phyloP scores from a whole-genome alignment of 1,140 invertebrate species.

The Frieseomelitta varia region DNA sequence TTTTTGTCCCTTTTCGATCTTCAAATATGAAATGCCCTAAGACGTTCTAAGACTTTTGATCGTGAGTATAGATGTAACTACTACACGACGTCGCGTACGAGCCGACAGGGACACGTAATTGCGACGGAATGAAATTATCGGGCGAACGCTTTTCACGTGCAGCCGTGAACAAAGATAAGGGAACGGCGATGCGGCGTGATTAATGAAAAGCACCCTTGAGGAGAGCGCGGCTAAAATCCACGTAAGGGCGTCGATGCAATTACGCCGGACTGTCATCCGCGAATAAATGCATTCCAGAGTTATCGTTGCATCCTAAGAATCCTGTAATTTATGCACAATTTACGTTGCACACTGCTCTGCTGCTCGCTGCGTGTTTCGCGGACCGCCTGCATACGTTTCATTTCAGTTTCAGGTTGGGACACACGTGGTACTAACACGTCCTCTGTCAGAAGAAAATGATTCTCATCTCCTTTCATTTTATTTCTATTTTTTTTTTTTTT shows the following conservation, averaged over 20 bases:
- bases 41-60: no score
- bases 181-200: conserved; percentile 14
- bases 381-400: not conserved
- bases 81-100: no score
- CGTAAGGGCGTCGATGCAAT: conserved; percentile 31
- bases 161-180: conserved; percentile 25
- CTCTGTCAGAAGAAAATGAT: no score
- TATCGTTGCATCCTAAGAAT: conserved; percentile 23
- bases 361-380: not conserved
- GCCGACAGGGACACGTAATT: conserved; percentile 22
- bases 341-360: no score
- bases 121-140: conserved; percentile 32
- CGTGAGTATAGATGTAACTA: no score
- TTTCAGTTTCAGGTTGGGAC: not conserved
- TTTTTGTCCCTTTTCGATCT: not conserved
- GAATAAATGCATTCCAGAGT: conserved; percentile 20
- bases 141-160: conserved; percentile 27
- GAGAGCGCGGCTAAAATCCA: conserved; percentile 34
- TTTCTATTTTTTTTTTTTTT: no score
- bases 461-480: no score
- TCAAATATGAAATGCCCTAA: no score
- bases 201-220: conserved; percentile 47
- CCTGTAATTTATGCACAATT: conserved; percentile 23
- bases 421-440: no score
- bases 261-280: conserved; percentile 14